Conservation (phyloP, 2,113 vertebrate species). For the Pongo abelii region DNA sequence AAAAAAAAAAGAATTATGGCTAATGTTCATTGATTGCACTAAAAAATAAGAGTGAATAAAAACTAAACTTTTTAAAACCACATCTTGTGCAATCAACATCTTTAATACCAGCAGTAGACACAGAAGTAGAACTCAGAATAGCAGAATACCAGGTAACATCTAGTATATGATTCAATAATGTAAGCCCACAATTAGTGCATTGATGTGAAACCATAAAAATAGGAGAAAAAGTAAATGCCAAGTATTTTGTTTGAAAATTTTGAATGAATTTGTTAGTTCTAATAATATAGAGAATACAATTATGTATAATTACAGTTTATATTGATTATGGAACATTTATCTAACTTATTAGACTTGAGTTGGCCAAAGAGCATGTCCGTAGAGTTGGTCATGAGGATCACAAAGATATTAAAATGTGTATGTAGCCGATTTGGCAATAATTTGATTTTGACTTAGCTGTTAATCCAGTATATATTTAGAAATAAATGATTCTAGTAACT, state of each 20-base stretch:
- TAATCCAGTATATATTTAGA: constrained; percentile 27
- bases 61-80: background rate
- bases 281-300: background rate
- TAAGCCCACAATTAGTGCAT: background rate
- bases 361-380: background rate
- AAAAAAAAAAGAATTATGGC: background rate
- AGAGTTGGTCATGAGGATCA: background rate
- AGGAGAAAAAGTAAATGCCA: background rate
- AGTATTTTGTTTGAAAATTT: background rate
- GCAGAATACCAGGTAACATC: accelerated
- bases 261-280: background rate
- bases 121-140: background rate
- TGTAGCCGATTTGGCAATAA: background rate
- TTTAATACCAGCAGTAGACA: background rate
- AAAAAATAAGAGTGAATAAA: background rate
- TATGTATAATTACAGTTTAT: background rate
- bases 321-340: background rate
- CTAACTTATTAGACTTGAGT: background rate
- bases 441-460: constrained; percentile 47
- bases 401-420: background rate
- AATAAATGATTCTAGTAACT: constrained; percentile 47
- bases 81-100: background rate
- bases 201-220: background rate
- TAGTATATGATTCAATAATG: background rate
- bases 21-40: background rate